These are phyloP conservation scores for Myrmecobius fasciatus DNA, from an alignment of 2,113 vertebrate species.

Conservation along the genomic window DNA sequence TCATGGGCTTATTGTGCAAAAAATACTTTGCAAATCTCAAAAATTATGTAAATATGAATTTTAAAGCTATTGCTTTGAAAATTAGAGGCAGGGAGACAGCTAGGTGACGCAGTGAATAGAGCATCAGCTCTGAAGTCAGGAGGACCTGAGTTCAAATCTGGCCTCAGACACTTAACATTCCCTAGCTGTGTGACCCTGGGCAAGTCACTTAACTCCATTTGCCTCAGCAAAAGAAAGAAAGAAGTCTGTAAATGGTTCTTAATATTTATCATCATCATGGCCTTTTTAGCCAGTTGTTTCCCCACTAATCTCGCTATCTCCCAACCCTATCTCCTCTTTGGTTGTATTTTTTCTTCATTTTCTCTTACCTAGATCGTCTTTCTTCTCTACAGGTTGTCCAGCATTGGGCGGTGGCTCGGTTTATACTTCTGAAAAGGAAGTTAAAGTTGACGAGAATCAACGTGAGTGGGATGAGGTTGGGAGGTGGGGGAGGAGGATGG, in stretches of 20 bases:
- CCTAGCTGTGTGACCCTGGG: too few species aligned
- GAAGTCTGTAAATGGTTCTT: not conserved
- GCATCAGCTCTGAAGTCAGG: too few species aligned
- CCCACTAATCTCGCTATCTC: too few species aligned
- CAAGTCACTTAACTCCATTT: too few species aligned
- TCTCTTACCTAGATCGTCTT: not conserved
- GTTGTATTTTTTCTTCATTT: not conserved
- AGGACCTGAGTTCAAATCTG: too few species aligned
- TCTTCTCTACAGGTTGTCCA: conserved; percentile 42
- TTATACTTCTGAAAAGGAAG: not conserved
- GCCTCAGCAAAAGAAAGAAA: too few species aligned
- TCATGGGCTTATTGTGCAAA: too few species aligned
- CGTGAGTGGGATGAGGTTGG: conserved; percentile 63
- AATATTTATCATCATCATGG: not conserved
- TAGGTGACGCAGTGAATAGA: too few species aligned
- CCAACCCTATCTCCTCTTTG: not conserved
- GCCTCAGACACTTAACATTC: too few species aligned
- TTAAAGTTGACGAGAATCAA: conserved; percentile 67
- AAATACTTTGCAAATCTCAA: not conserved
- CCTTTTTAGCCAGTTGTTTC: not conserved
- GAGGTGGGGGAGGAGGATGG: not conserved
- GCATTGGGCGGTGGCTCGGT: conserved; percentile 48
- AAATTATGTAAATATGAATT: not conserved
- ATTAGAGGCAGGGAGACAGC: too few species aligned
- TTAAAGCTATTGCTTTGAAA: not conserved